These are phyloP conservation scores for Leiothrix lutea DNA, from an alignment of 2,113 vertebrate genomes.

Conservation along the genomic window DNA sequence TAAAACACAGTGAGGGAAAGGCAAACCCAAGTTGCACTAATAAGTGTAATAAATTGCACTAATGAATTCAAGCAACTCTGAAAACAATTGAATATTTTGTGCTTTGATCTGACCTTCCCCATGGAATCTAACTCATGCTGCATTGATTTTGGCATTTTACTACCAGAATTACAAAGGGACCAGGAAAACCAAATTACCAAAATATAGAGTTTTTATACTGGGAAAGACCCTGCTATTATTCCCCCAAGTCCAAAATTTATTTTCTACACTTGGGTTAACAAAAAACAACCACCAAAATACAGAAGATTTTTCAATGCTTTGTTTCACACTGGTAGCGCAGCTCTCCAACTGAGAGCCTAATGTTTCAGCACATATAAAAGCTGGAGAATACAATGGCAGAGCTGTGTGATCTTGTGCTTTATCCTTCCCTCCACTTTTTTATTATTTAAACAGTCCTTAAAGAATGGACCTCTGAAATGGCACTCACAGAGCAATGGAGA, in stretches of 20 bases:
- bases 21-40: slow-evolving; percentile 7
- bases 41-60: slow-evolving; percentile 37
- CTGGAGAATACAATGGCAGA: neutral
- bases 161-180: neutral
- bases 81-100: slow-evolving; percentile 51
- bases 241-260: neutral
- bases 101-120: slow-evolving; percentile 15
- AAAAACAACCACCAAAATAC: neutral
- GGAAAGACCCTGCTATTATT: neutral
- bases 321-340: neutral
- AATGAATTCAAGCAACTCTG: slow-evolving; percentile 33
- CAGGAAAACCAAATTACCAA: neutral
- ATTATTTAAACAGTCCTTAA: neutral
- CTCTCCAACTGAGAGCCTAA: neutral
- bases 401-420: neutral
- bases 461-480: neutral
- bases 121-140: neutral
- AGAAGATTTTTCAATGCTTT: neutral
- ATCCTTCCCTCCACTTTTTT: neutral
- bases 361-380: neutral
- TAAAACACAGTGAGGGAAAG: slow-evolving; percentile 2
- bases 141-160: neutral
- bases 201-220: neutral
- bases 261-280: neutral
- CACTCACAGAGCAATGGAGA: neutral